Conservation (phyloP, 2,888 invertebrate species). For the Pristionchus maxplancki region DNA sequence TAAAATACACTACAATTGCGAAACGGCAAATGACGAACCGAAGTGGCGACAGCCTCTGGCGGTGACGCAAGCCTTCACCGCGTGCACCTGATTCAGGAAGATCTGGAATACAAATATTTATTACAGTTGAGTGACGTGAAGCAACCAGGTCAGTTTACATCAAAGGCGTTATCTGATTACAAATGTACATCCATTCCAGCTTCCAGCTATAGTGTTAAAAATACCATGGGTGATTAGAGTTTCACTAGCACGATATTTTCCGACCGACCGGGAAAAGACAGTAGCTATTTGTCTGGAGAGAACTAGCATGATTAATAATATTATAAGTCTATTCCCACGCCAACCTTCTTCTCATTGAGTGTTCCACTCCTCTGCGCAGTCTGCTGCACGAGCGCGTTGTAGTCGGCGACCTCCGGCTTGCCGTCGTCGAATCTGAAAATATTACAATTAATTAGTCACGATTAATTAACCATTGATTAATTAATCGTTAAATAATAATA, state of each 20-base stretch:
- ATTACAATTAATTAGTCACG: not conserved
- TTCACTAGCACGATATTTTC: no score
- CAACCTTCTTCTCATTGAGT: not conserved
- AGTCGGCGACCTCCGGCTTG: constrained; percentile 32
- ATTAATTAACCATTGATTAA: not conserved
- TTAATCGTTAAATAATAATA: no score
- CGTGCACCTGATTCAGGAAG: constrained; percentile 46
- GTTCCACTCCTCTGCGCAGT: constrained; percentile 38
- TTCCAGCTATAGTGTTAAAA: no score
- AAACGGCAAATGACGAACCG: not conserved
- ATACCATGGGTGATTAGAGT: no score
- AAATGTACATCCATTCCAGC: no score
- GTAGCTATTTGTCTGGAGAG: no score
- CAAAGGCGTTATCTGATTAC: no score
- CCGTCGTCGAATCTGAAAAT: constrained; percentile 32
- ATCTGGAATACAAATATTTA: not conserved
- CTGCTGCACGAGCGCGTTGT: constrained; percentile 30
- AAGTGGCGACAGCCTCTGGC: constrained; percentile 47
- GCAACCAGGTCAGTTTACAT: no score
- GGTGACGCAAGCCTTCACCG: constrained; percentile 48
- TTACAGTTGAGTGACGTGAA: no score
- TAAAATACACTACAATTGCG: not conserved
- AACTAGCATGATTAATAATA: no score
- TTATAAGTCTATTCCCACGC: not conserved
- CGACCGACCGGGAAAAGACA: no score